phyloP scores from a whole-genome alignment of 2,113 vertebrate species.

The Copsychus sechellarum region DNA sequence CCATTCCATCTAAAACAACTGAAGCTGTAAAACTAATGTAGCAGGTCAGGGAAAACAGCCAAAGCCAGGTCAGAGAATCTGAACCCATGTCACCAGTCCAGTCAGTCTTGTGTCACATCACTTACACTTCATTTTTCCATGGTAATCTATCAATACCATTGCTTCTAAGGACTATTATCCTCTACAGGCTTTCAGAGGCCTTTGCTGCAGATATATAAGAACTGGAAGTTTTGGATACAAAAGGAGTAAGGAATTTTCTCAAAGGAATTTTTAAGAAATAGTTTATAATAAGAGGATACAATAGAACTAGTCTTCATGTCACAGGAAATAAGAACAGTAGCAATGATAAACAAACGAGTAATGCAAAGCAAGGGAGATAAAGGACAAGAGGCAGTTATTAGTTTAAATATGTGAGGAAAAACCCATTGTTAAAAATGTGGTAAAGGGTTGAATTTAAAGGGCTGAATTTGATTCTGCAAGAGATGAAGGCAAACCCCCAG shows the following conservation, averaged over 20 bases:
- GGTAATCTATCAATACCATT: not conserved
- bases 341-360: not conserved
- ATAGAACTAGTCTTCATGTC: not conserved
- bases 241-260: not conserved
- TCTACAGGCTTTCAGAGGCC: not conserved
- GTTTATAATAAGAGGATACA: not conserved
- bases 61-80: not conserved
- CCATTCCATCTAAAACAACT: not conserved
- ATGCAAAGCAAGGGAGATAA: not conserved
- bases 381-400: not conserved
- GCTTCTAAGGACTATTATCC: not conserved
- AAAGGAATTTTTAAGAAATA: not conserved
- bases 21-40: conserved; percentile 1
- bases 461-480: not conserved
- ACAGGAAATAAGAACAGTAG: not conserved
- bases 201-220: not conserved
- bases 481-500: not conserved
- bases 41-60: not conserved
- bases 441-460: no score
- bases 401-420: not conserved
- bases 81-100: not conserved
- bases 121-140: not conserved
- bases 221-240: not conserved
- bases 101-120: not conserved
- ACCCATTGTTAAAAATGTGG: not conserved